Conservation (phyloP, 2,797 vertebrate species). For the Rachycentron canadum region DNA sequence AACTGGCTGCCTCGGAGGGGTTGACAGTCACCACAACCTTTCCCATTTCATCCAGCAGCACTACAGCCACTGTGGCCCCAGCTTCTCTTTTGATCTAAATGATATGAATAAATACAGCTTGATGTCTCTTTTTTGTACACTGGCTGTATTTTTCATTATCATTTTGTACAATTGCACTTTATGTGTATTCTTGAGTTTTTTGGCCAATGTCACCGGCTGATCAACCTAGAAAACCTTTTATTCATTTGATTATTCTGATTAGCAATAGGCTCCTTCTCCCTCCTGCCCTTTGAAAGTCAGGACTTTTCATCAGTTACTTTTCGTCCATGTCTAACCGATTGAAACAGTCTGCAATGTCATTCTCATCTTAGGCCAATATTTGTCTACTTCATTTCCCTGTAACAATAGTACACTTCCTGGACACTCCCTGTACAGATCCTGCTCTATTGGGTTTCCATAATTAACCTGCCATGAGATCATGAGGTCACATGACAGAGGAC, state of each 20-base stretch:
- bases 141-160: slow-evolving; percentile 83
- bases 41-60: slow-evolving; percentile 80
- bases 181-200: slow-evolving; percentile 68
- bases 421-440: slow-evolving; percentile 36
- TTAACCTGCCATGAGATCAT: slow-evolving; percentile 33
- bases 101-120: slow-evolving; percentile 82
- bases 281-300: slow-evolving; percentile 55
- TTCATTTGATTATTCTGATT: slow-evolving; percentile 43
- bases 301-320: slow-evolving; percentile 66
- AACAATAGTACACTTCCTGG: slow-evolving; percentile 45
- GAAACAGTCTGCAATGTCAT: slow-evolving; percentile 87
- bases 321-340: slow-evolving; percentile 78
- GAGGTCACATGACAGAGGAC: slow-evolving; percentile 64
- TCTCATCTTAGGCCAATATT: slow-evolving; percentile 69
- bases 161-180: slow-evolving; percentile 63
- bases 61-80: slow-evolving; percentile 67
- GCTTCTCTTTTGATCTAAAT: slow-evolving; percentile 73
- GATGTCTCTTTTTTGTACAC: slow-evolving; percentile 51
- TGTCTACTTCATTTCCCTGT: slow-evolving; percentile 41
- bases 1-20: slow-evolving; percentile 81
- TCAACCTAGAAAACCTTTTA: slow-evolving; percentile 40
- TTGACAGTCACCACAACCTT: slow-evolving; percentile 85
- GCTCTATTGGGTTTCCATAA: slow-evolving; percentile 41
- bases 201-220: slow-evolving; percentile 63
- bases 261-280: slow-evolving; percentile 30